A percentile compares a stretch with the other conserved stretches of the same genome.
These are phyloP conservation scores for Periophthalmus magnuspinnatus DNA, from an alignment of 2,797 vertebrate genomes.

Conservation along the genomic window DNA sequence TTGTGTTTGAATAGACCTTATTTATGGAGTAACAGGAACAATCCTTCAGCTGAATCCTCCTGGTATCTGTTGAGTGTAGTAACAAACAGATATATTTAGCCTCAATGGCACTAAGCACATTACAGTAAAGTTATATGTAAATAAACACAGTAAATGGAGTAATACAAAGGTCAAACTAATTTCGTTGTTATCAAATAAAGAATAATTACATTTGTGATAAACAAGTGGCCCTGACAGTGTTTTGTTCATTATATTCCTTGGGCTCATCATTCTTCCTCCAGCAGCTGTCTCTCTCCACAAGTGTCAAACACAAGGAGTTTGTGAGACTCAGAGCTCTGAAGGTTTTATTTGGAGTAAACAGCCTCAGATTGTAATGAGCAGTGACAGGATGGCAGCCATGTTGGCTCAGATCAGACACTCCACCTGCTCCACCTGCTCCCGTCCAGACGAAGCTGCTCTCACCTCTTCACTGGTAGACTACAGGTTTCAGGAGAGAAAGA, in stretches of 20 bases:
- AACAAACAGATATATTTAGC: too few relatives aligned
- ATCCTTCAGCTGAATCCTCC: too few relatives aligned
- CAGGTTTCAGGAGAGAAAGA: neutral
- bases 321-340: conserved; percentile 44
- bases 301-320: conserved; percentile 38
- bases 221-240: neutral
- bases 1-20: too few relatives aligned
- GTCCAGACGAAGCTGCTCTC: conserved; percentile 68
- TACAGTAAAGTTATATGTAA: neutral
- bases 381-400: conserved; percentile 54
- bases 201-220: neutral
- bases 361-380: conserved; percentile 71
- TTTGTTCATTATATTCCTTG: conserved; percentile 25
- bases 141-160: neutral
- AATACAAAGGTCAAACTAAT: too few relatives aligned
- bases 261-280: conserved; percentile 17
- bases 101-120: too few relatives aligned
- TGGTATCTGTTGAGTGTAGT: too few relatives aligned
- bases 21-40: too few relatives aligned
- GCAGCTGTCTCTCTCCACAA: conserved; percentile 24
- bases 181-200: neutral
- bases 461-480: conserved; percentile 17
- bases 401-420: conserved; percentile 61
- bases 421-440: conserved; percentile 46
- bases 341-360: conserved; percentile 50